Base-by-base conservation (phyloP, 2,797 vertebrate genomes). In the Glyptemys insculpta region DNA sequence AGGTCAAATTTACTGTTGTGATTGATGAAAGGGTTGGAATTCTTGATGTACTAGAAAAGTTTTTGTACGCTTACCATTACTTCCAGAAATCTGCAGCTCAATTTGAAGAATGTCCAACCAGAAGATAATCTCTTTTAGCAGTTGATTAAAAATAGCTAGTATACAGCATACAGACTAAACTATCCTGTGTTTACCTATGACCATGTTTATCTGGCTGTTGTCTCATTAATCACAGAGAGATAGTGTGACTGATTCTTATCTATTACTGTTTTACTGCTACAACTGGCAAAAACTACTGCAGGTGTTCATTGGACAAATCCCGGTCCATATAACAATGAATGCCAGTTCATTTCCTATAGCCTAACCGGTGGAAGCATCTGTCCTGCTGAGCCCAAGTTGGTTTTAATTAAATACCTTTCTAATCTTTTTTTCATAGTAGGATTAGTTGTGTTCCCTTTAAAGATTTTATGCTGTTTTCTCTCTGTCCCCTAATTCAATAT, bases 321-420 rank as follows among this genome's bases (percentile, higher is more conserved):
- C 7, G 27, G 4, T 29, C 25, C 41, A 29, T 47, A 47, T 29
- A 76, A 29, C 41, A 27, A 74, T 74, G 72, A 44, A 74, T 74
- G 65, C 44, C 29, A 65, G 5, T 47, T 56, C 0, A 11, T 54
- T 80, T 88, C 25, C 18, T 57, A 5, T 29, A 37, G 25, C 25
- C 7, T 68, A 34, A 37, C 7, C 65, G 25, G 12, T 56, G 44
- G 76, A 56, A 1, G 3, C 49, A 0, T 0, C 65, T 81, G 7
- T 37, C 5, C 59, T 27, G 29, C 34, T 23, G 65, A 29, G 49
- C 23, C 12, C 12, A n/a, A 21, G 41, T 57, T 85, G 57, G 3
- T 18, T 47, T 81, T 68, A 31, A 5, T 41, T 90, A 34, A 76
- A 4, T 15, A 44, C 25, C 12, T 12, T 14, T 50, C 18, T 81